A percentile compares a stretch with the other conserved stretches of the same genome.
phyloP scores from a whole-genome alignment of 2,888 invertebrate species.

The Ophion ellenae region DNA sequence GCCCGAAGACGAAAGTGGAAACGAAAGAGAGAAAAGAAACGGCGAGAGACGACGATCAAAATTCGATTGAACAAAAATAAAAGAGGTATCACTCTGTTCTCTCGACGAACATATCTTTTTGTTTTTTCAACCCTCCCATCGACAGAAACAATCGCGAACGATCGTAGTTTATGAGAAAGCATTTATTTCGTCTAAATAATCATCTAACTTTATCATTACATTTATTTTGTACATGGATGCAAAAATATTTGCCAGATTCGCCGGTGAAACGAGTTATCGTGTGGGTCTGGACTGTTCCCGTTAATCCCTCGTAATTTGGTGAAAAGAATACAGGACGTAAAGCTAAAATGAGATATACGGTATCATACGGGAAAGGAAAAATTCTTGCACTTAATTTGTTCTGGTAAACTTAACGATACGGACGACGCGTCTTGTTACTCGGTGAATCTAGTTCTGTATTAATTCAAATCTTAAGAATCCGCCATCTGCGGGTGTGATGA shows the following conservation, averaged over 20 bases:
- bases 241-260: constrained; percentile 80
- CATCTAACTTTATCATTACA: constrained; percentile 75
- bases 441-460: constrained; percentile 57
- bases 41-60: constrained; percentile 36
- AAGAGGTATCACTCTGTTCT: constrained; percentile 55
- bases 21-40: constrained; percentile 62
- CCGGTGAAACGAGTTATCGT: constrained; percentile 38
- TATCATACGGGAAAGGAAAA: constrained; percentile 46
- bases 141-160: constrained; percentile 26
- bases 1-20: constrained; percentile 60
- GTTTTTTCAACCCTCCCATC: constrained; percentile 59
- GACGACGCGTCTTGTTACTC: constrained; percentile 52
- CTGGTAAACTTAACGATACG: constrained; percentile 44
- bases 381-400: constrained; percentile 46
- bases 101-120: constrained; percentile 18
- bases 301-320: constrained; percentile 20
- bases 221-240: constrained; percentile 81
- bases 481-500: constrained; percentile 62
- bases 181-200: constrained; percentile 78
- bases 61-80: constrained; percentile 51
- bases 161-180: constrained; percentile 70
- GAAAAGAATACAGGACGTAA: not conserved
- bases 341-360: not conserved
- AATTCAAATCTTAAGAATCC: constrained; percentile 48
- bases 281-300: constrained; percentile 18